Conservation (phyloP, 1,140 invertebrate species). For the Caenorhabditis briggsae region DNA sequence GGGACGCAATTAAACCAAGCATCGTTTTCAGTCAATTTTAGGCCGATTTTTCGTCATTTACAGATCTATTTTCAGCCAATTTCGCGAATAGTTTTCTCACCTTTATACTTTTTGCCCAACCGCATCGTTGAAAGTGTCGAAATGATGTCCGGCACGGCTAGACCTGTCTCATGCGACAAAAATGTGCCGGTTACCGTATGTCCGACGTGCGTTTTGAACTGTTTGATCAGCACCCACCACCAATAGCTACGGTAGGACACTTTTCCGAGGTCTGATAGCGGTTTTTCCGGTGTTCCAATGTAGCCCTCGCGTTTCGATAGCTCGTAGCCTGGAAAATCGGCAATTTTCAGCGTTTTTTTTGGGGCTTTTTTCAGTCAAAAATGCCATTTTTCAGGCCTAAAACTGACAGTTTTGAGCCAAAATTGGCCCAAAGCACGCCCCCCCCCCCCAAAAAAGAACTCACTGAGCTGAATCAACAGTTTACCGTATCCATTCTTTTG, state of each 20-base stretch:
- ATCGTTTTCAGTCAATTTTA: too few species aligned
- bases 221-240: constrained; percentile 59
- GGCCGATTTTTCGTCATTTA: too few species aligned
- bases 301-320: constrained; percentile 96
- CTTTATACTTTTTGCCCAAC: constrained; percentile 3
- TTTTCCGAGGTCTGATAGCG: constrained; percentile 91
- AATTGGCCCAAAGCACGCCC: too few species aligned
- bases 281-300: constrained; percentile 94
- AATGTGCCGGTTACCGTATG: constrained; percentile 18
- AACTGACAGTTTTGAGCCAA: not conserved
- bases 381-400: not conserved
- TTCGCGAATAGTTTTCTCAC: too few species aligned
- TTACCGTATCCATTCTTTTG: constrained; percentile 99
- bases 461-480: constrained; percentile 96
- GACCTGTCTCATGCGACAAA: constrained; percentile 48
- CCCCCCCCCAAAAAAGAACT: not conserved
- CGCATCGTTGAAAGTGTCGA: constrained; percentile 60
- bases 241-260: constrained; percentile 66
- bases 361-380: not conserved
- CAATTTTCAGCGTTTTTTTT: not conserved
- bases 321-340: constrained; percentile 84
- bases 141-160: constrained; percentile 59
- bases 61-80: too few species aligned
- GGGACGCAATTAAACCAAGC: too few species aligned
- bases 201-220: constrained; percentile 3